Percentiles rank a stretch among this genome's conserved stretches.
Conservation (phyloP, 2,113 vertebrate genomes). For the Calyptomena viridis region DNA sequence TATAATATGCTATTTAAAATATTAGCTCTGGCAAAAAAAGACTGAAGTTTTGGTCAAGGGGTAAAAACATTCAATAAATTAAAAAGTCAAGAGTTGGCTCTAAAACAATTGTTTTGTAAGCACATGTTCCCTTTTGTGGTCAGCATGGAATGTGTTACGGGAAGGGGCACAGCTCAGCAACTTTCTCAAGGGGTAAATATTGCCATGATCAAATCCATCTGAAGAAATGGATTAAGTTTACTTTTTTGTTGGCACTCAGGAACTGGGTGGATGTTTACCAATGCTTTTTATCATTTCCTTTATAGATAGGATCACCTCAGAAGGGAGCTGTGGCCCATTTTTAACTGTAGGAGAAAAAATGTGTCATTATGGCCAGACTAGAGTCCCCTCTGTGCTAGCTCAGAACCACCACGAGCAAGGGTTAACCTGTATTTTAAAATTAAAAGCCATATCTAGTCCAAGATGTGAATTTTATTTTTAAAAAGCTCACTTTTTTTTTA, state of each 20-base stretch:
- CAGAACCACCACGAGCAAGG: background rate
- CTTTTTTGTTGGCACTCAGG: background rate
- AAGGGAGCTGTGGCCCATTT: background rate
- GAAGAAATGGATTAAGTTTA: background rate
- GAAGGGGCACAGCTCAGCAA: background rate
- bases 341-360: background rate
- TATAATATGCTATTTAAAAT: constrained; percentile 9
- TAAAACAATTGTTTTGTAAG: constrained; percentile 25
- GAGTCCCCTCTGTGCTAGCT: background rate
- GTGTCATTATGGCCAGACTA: background rate
- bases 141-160: background rate
- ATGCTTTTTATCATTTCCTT: background rate
- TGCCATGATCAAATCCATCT: background rate
- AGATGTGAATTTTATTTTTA: background rate
- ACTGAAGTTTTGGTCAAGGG: background rate
- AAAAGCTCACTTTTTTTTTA: background rate
- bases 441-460: background rate
- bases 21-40: constrained; percentile 43
- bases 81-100: constrained; percentile 16
- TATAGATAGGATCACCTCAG: background rate
- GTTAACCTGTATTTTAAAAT: background rate
- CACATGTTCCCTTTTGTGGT: constrained; percentile 20
- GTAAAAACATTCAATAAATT: constrained; percentile 22
- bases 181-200: background rate
- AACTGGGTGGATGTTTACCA: background rate